A percentile compares a stretch with the other conserved stretches of the same genome.
These are phyloP conservation scores for Pristionchus mayeri DNA, from an alignment of 2,888 invertebrate species.

Conservation along the genomic window DNA sequence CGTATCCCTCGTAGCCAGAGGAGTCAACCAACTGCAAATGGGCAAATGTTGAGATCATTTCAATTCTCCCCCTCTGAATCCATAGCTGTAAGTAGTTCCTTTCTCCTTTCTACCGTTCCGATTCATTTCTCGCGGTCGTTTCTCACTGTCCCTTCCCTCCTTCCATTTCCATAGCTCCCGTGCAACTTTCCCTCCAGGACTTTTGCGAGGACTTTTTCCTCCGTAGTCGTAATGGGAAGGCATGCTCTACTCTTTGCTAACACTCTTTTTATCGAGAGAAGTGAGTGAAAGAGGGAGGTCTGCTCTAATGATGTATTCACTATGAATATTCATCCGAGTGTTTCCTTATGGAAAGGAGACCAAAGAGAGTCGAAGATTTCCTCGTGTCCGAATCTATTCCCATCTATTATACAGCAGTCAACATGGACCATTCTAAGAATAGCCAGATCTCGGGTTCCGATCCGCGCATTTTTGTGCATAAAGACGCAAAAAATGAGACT, in stretches of 20 bases:
- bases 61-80: neutral
- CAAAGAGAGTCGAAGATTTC: no score
- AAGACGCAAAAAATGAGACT: no score
- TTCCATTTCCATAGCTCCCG: no score
- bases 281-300: neutral
- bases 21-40: conserved; percentile 23
- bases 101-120: neutral
- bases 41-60: no score
- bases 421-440: no score
- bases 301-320: conserved; percentile 3
- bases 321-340: neutral
- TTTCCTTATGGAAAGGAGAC: no score
- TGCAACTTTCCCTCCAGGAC: neutral
- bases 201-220: neutral
- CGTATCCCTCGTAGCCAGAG: conserved; percentile 28
- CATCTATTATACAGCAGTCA: no score
- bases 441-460: no score
- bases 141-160: neutral
- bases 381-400: no score
- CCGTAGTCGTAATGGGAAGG: neutral
- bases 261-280: neutral
- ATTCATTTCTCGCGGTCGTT: neutral
- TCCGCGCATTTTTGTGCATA: no score
- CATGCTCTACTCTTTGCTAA: neutral
- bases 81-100: no score